Evolutionary conservation across 2,888 invertebrate genomes (phyloP), one percentile per base, ranked within the genome.

Genomic region (Ethmia dodecea): DNA sequence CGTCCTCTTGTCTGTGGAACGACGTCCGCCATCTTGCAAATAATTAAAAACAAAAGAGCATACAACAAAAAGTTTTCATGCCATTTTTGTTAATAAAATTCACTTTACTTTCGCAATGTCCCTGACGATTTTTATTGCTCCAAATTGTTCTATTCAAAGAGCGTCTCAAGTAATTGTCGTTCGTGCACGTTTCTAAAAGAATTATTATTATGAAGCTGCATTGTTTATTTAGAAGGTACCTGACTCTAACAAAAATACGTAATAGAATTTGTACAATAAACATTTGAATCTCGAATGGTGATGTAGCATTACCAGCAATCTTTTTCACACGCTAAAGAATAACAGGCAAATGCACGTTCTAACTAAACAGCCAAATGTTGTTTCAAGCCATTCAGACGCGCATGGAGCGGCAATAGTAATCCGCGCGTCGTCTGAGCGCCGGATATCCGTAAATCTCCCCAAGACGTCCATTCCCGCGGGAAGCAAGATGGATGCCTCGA

Each of bases 391-490:
- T 31, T 34, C 35, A 35, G 28, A 29, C 31, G 26, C 33, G 29
- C 20, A 33, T 18, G 34, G 35, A 35, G 31, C 20, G 18, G 29
- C 13, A 31, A 28, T 31, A 27, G 33, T 39, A 39, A 39, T 39
- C 32, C 39, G 22, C 31, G 34, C 38, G 37, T 43, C 27, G 30
- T 25, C 45, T 42, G 43, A 27, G 35, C 37, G 36, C 47, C 55
- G 60, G 60, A 60, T 55, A 54, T 62, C 60, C 62, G 58, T 57
- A 51, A 55, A 45, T 47, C 47, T 42, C 38, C 13, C 22, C 30
- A 15, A 31, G 32, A 30, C 32, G 34, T 41, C 49, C 41, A 40
- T 43, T 43, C 38, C 34, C 42, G 26, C 11, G 11, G 5, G 11
- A 10, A n/a, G 3, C 22, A 22, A 22, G 22, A 35, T 35, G 35